Evolutionary conservation across 2,888 invertebrate genomes (phyloP).

Genomic region (Drosophila melanosoma): DNA sequence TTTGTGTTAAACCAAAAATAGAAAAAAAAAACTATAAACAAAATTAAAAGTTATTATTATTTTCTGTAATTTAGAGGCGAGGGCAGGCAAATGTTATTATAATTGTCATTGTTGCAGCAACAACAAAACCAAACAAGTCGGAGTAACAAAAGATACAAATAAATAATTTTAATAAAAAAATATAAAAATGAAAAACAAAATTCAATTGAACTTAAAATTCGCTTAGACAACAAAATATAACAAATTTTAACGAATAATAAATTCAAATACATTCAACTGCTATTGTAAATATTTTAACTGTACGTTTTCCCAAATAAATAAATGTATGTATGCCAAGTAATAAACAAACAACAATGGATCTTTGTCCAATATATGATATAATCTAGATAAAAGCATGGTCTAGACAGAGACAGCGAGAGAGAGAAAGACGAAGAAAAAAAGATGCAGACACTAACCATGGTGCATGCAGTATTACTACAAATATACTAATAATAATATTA

Average conservation of each 20-base stretch:
- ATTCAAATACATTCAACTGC: conserved; percentile 53
- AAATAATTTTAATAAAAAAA: not conserved
- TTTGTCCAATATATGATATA: not conserved
- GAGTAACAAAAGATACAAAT: conserved; percentile 7
- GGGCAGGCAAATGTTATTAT: conserved; percentile 28
- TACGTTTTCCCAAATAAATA: conserved; percentile 60
- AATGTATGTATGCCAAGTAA: conserved; percentile 46
- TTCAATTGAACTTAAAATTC: conserved; percentile 24
- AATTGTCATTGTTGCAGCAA: conserved; percentile 17
- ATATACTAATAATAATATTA: not conserved
- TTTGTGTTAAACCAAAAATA: conserved; percentile 29
- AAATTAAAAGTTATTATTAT: conserved; percentile 39
- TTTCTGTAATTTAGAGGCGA: conserved; percentile 39
- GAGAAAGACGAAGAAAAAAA: not conserved
- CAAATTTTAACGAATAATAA: conserved; percentile 25
- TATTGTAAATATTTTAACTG: conserved; percentile 77
- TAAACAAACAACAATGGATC: not conserved
- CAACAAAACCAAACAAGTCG: conserved; percentile 23
- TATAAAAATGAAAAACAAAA: conserved; percentile 1
- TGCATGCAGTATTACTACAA: not conserved
- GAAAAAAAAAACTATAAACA: conserved; percentile 4
- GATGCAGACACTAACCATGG: not conserved
- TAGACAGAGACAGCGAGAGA: not conserved
- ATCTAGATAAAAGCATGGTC: no score
- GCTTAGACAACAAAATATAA: conserved; percentile 45